Evolutionary conservation across 2,888 invertebrate species (phyloP), one percentile per base, ranked within the genome.

Genomic region (Melikaiella ostensackeni): DNA sequence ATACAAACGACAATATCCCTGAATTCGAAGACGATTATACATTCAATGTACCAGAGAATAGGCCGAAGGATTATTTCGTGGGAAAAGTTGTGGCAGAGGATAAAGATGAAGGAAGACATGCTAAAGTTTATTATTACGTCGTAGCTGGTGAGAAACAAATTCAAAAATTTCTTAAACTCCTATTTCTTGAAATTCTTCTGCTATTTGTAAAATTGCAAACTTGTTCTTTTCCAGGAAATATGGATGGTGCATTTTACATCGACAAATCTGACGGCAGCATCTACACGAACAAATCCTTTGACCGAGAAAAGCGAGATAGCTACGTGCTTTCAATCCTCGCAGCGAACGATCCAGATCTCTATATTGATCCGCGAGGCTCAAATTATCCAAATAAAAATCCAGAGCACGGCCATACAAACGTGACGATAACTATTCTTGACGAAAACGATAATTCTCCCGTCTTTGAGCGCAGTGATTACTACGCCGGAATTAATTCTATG

Each of bases 381-480:
- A 84, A 85, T 62, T 87, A 88, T 21, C 78, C 82, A 2, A 76
- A 81, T 42, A 87, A 85, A 35, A 86, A 82, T 80, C 84, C 87
- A 82, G 96, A 97, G 82, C 94, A 94, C 66, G 95, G 96, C 66
- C 93, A 97, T 24, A 95, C 96, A 0, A 94, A 94, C 75, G 95
- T 97, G 1, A 93, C 93, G 75, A 93, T 98, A 55, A 94, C 92
- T 3, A 94, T 98, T 7, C 92, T 95, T 33, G 98, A 98, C 88
- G 94, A 96, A 75, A 98, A 98, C 86, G 98, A 98, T 87, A 97
- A 97, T 89, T 94, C 95, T 7, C 98, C 98, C 0, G 92, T 93
- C 59, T 97, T 97, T 87, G 93, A 94, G 74, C 93, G 94, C 79
- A 87, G 91, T 27, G 91, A 94, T 74, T 96, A 95, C 86, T 95